Percentiles rank a stretch among this genome's conserved stretches.
Evolutionary conservation across 1,140 invertebrate genomes (phyloP).

Genomic region (Matsumurasca onukii): DNA sequence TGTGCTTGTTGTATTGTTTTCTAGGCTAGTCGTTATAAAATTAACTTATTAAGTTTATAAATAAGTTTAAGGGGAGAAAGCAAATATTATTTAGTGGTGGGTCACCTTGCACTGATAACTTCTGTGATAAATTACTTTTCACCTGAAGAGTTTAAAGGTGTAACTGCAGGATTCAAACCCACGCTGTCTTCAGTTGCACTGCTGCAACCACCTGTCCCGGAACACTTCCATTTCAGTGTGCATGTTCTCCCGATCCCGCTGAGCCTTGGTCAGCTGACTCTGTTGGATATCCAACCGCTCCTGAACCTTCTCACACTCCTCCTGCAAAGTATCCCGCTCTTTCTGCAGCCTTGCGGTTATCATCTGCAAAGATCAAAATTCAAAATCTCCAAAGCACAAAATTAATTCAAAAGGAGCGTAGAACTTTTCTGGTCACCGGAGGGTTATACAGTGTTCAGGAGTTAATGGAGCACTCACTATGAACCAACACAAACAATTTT

Average conservation of each 20-base stretch:
- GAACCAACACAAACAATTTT: too few species aligned
- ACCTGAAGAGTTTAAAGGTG: background rate
- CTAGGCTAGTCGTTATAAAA: too few species aligned
- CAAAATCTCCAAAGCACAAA: too few species aligned
- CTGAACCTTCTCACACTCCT: conserved; percentile 77
- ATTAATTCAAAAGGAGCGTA: too few species aligned
- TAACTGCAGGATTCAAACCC: background rate
- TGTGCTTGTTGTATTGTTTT: too few species aligned
- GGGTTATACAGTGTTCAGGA: too few species aligned
- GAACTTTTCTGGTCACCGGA: too few species aligned
- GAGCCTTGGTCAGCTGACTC: conserved; percentile 76
- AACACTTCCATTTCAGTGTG: conserved; percentile 82
- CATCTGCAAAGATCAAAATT: conserved; percentile 5
- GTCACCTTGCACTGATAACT: too few species aligned
- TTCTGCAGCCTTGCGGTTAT: conserved; percentile 76
- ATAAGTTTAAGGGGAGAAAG: too few species aligned
- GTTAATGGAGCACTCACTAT: background rate
- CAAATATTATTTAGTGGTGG: too few species aligned
- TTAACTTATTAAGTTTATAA: too few species aligned
- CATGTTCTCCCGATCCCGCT: conserved; percentile 79
- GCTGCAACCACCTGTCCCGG: conserved; percentile 88
- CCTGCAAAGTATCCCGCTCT: conserved; percentile 77
- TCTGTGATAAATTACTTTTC: too few species aligned
- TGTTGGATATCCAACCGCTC: conserved; percentile 78
- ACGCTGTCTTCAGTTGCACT: conserved; percentile 71